Evolutionary conservation across 1,140 invertebrate genomes (phyloP).

Genomic region (Lucilia sericata): DNA sequence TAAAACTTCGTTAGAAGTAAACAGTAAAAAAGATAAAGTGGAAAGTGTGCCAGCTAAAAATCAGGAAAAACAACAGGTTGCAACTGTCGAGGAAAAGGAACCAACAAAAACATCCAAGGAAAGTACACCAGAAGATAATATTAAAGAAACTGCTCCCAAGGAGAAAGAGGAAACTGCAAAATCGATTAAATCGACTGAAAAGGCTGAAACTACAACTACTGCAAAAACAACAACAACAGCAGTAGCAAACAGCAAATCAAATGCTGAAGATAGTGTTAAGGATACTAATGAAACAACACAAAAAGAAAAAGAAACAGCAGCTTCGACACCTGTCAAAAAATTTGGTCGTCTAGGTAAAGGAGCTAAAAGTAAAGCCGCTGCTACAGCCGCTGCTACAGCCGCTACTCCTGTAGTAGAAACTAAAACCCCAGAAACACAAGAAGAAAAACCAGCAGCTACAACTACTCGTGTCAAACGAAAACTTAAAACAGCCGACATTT

Average conservation of each 20-base stretch:
- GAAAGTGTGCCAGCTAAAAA: background rate
- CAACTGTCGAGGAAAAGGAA: background rate
- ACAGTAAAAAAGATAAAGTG: background rate
- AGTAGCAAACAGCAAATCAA: background rate
- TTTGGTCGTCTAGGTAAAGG: background rate
- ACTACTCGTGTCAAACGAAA: slow-evolving; percentile 16
- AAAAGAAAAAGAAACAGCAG: background rate
- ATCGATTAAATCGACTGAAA: background rate
- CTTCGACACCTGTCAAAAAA: slow-evolving; percentile 30
- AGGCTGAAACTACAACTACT: slow-evolving; percentile 32
- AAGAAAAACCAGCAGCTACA: slow-evolving; percentile 36
- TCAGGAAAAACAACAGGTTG: background rate
- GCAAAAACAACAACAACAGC: slow-evolving; percentile 35
- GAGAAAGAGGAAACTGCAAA: background rate
- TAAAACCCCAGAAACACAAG: slow-evolving; percentile 5
- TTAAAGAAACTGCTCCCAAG: background rate
- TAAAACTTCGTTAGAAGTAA: background rate
- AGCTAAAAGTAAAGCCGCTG: slow-evolving; percentile 8
- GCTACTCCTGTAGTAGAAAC: background rate
- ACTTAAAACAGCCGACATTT: background rate
- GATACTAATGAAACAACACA: slow-evolving; percentile 31
- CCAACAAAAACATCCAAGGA: background rate
- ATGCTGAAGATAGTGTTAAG: background rate
- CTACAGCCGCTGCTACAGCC: background rate
- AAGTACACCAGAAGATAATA: background rate